Percentiles rank a stretch among this genome's conserved stretches.
These are phyloP conservation scores for Pherbina coryleti DNA, from an alignment of 2,888 invertebrate genomes.

Conservation along the genomic window DNA sequence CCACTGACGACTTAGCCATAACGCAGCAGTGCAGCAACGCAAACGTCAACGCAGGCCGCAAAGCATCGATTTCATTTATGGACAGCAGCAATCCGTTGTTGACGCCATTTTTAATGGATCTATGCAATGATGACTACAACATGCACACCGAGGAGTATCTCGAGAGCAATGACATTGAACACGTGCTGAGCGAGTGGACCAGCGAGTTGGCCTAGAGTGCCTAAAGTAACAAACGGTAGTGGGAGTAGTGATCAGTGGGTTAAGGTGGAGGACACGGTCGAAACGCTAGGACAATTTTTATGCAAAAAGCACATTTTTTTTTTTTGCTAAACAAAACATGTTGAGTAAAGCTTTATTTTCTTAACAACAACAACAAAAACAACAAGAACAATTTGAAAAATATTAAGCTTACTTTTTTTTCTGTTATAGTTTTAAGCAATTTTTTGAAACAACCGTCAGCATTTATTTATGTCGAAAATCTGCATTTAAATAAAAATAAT, in stretches of 20 bases:
- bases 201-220: slow-evolving; percentile 52
- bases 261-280: background rate
- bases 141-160: slow-evolving; percentile 58
- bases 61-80: slow-evolving; percentile 59
- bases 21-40: slow-evolving; percentile 22
- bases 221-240: slow-evolving; percentile 7
- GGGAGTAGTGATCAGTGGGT: background rate
- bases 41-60: slow-evolving; percentile 45
- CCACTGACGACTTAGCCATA: background rate
- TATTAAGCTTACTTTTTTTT: slow-evolving; percentile 29
- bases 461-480: slow-evolving; percentile 34
- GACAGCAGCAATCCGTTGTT: slow-evolving; percentile 63
- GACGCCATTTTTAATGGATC: slow-evolving; percentile 62
- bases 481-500: slow-evolving; percentile 20
- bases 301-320: background rate
- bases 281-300: slow-evolving; percentile 4
- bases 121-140: slow-evolving; percentile 65
- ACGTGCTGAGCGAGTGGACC: slow-evolving; percentile 59
- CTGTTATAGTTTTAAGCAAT: slow-evolving; percentile 35
- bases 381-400: background rate
- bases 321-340: background rate
- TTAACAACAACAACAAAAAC: background rate
- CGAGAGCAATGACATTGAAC: slow-evolving; percentile 60
- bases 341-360: background rate
- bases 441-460: slow-evolving; percentile 21